Base-by-base conservation (phyloP, 2,113 vertebrate genomes). In the Phasianus colchicus region DNA sequence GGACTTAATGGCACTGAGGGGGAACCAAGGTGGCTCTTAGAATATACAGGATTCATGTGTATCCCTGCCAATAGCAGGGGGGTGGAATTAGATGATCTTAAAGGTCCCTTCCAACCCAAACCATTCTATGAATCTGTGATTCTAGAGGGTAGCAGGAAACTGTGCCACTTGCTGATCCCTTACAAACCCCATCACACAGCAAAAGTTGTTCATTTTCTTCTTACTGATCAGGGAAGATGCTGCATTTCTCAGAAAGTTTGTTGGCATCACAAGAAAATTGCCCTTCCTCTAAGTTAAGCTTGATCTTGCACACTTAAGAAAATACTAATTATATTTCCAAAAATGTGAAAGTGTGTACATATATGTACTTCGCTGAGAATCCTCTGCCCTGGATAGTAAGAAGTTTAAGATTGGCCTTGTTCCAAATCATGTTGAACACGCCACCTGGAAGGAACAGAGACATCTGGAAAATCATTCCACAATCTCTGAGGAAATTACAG, bases 401-500 rank as follows among this genome's bases (percentile, higher is more conserved):
- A 81, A 92, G 88, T 21, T 27, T 55, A 79, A 84, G 74, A 69
- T 95, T 97, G 97, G 97, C 92, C 69, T 64, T 61, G 40, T 54
- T 96, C 97, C 96, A 97, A 96, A 88, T 96, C 93, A 89, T 96
- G 96, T 96, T 95, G 88, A 96, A 97, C 96, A 96, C 47, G 1
- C 95, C 96, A 97, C 96, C 96, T 96, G 96, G 96, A 97, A 96
- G 92, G 88, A 96, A 88, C 91, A 70, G 88, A 96, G 95, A 96
- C 97, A 97, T 97, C 97, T 97, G 97, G 97, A 97, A 96, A 96
- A 96, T 94, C 95, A 97, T 97, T 95, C 94, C 93, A 85, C 84
- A 64, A 65, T 97, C 96, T 97, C 96, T 84, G 90, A 97, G 96
- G 96, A 97, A 97, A 97, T 97, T 97, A 95, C 78, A 94, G 87